Evolutionary conservation across 2,113 vertebrate genomes (phyloP), one percentile per base, ranked within the genome.

Genomic region (Sula dactylatra): DNA sequence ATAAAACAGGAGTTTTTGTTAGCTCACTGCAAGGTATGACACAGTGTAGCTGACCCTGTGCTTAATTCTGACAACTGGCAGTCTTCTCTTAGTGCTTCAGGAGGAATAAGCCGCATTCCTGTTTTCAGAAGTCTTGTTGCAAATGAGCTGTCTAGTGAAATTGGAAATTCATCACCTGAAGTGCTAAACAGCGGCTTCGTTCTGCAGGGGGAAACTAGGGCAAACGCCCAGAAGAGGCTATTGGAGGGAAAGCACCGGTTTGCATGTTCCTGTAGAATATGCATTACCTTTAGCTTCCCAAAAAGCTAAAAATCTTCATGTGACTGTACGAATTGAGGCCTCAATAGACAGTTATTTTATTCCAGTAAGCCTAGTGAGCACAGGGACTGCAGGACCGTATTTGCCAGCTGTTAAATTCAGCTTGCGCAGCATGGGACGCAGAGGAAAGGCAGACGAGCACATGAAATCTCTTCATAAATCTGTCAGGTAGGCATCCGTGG

Each of bases 21-120:
- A 47, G 32, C 16, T 81, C 18, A 0, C 50, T 26, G 42, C 40
- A 22, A 42, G 38, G 6, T 10, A 3, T 3, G 34, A 11, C 16
- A 3, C 0, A 0, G 42, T 13, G 7, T 1, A 6, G n/a, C 2
- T 22, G 38, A 50, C 56, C 55, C 59, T 1, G 1, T 16, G 65
- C 34, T 67, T 40, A 8, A 59, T 21, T 15, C 47, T 47, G 76
- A 7, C 38, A 38, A 3, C 6, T 3, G 7, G 18, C 2, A 18
- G 42, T 7, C 40, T 26, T 70, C 4, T 6, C n/a, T 45, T 26
- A 47, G 77, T 0, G 0, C 65, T 82, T 32, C 56, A 7, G 38
- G 61, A 94, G 45, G 29, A 74, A 29, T 8, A 17, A 55, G 47
- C n/a, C 24, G 8, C 2, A 0, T 7, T n/a, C 9, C 36, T 69